Base-by-base conservation (phyloP, 2,113 vertebrate genomes). In the Malurus alboscapulatus region DNA sequence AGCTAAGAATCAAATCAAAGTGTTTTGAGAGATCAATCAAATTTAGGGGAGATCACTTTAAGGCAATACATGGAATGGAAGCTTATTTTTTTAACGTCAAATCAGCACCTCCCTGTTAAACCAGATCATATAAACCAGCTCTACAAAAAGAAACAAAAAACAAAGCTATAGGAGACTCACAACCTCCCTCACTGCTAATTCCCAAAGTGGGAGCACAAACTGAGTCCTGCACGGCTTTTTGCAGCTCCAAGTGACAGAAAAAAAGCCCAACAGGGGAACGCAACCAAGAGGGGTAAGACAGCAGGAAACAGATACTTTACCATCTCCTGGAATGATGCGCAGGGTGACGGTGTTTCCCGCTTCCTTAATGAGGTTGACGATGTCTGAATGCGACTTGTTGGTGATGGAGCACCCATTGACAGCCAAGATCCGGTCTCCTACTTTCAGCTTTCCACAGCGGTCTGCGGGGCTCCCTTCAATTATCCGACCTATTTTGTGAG, bases 401-500 rank as follows among this genome's bases (percentile, higher is more conserved):
- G 99, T 99, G 98, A 99, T 99, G 97, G 99, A 99, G 96, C 98
- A 99, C 79, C 98, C 97, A 75, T 99, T 99, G 45, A 99, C 99
- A 4, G 99, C 99, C 98, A 99, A 98, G 98, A 99, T 99, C 88
- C 99, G 98, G 97, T 99, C 99, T 87, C 99, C 99, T 32, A 99
- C 99, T 97, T 99, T 99, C 98, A 99, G 98, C 98, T 99, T 99
- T 95, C 99, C 99, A 20, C 99, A 99, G 96, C 99, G 99, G 98
- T 99, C 99, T 18, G 99, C 99, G 30, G 99, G 99, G 96, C 99
- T 99, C 95, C 99, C 99, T 97, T 99, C 99, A 93, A 99, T 99
- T 98, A 99, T 99, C 97, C 99, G 99, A 97, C 99, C 99, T 99
- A 99, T 99, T 99, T 99, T 99, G 98, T 99, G 99, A 98, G 99